Percentiles rank a stretch among this genome's conserved stretches.
Evolutionary conservation across 2,797 vertebrate species (phyloP).

Genomic region (Menidia menidia): DNA sequence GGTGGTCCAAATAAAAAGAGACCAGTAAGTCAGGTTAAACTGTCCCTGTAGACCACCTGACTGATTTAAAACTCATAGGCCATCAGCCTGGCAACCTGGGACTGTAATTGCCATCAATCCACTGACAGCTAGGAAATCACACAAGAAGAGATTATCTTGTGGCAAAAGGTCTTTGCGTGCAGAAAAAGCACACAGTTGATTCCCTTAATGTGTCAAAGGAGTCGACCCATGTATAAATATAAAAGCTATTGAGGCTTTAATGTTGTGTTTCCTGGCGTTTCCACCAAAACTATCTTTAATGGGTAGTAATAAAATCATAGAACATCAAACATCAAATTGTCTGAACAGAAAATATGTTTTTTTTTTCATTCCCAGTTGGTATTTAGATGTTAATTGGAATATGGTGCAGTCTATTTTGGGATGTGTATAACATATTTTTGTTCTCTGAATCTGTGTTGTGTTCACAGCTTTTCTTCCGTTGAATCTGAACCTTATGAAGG

Average conservation of each 20-base stretch:
- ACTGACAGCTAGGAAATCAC: conserved; percentile 65
- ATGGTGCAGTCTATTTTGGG: too few species aligned
- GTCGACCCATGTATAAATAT: conserved; percentile 44
- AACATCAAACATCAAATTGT: conserved; percentile 22
- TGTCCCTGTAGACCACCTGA: conserved; percentile 52
- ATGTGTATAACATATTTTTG: not conserved
- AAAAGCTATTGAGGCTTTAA: conserved; percentile 21
- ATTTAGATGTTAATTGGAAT: too few species aligned
- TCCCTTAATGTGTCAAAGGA: conserved; percentile 53
- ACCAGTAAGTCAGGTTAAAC: conserved; percentile 64
- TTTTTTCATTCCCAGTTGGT: too few species aligned
- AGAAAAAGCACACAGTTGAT: conserved; percentile 56
- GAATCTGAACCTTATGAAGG: conserved; percentile 13
- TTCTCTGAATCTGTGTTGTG: not conserved
- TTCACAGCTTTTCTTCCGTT: not conserved
- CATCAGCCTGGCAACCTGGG: conserved; percentile 61
- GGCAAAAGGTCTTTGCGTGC: conserved; percentile 56
- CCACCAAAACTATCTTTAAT: conserved; percentile 39
- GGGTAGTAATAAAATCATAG: conserved; percentile 26
- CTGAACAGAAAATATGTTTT: too few species aligned
- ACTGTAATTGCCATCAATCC: conserved; percentile 72
- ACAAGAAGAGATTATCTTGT: conserved; percentile 69
- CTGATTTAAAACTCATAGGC: conserved; percentile 74
- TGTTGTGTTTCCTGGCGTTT: conserved; percentile 35
- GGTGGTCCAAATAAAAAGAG: conserved; percentile 32